Base-by-base conservation (phyloP, 1,140 invertebrate species). In the Drosophila teissieri region DNA sequence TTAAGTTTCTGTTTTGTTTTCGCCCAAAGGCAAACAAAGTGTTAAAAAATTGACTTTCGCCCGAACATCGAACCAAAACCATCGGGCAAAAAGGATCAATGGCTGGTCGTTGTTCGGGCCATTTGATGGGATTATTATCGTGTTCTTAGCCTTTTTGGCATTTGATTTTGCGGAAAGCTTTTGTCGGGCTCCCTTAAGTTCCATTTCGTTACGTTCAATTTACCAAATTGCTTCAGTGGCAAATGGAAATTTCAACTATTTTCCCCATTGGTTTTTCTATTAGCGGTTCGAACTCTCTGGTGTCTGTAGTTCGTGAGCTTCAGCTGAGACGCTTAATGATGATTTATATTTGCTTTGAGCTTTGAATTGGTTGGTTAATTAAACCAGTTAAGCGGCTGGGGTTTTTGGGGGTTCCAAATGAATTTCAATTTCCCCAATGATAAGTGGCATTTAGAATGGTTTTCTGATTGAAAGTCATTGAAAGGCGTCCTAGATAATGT, bases 71-170 rank as follows among this genome's bases (percentile, higher is more conserved):
- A 36, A 15, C 19, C n/a, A n/a, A 19, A 15, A 27, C 37, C 17
- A 42, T 24, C 12, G 58, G 42, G 11, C 34, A 19, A 48, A 48
- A 37, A 48, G 57, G 45, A 62, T 77, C 63, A 77, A 77, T 69
- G 49, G 27, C 49, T 56, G 56, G 52, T 53, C 57, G 62, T 82
- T 82, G 60, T 70, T 68, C 78, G 62, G 61, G 54, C 63, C 75
- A 88, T 82, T 86, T 88, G 72, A 89, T 89, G 75, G 83, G 84
- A 88, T 88, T 88, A 88, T 88, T 89, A 88, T 88, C 76, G 67
- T 86, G 84, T 86, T 86, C 78, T 77, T 77, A 69, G 67, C 74
- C 79, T 65, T 82, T 83, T 88, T 79, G 74, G 74, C 62, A 88
- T 82, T 85, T 86, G 81, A 84, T 81, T 78, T 78, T 81, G 78